phyloP scores from a whole-genome alignment of 2,888 invertebrate species.

The Drosophila peninsularis region DNA sequence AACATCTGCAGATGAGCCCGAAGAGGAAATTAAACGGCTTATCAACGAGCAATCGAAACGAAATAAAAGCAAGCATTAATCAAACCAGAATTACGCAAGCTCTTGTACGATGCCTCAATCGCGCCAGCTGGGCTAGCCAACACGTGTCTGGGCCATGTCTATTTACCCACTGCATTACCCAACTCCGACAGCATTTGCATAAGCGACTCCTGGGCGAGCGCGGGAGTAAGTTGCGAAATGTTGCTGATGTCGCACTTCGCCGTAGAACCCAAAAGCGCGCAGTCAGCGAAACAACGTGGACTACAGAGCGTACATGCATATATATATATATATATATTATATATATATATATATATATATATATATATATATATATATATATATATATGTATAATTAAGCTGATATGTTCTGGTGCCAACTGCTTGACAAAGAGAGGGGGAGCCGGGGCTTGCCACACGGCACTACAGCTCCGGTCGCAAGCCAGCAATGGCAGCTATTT shows the following conservation, averaged over 20 bases:
- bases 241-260: conserved; percentile 46
- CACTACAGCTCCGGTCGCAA: conserved; percentile 39
- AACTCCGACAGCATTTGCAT: conserved; percentile 41
- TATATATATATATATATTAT: conserved; percentile 9
- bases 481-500: conserved; percentile 32
- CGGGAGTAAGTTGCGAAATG: conserved; percentile 1
- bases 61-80: conserved; percentile 18
- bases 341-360: too few relatives aligned
- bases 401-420: conserved; percentile 21
- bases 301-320: conserved; percentile 1
- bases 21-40: conserved; percentile 14
- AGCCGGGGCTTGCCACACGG: conserved; percentile 54
- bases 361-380: conserved; percentile 7
- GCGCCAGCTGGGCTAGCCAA: conserved; percentile 13
- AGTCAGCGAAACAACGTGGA: conserved; percentile 49
- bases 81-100: conserved; percentile 3
- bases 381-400: too few relatives aligned
- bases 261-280: conserved; percentile 36
- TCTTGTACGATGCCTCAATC: background rate
- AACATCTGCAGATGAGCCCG: conserved; percentile 16
- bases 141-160: conserved; percentile 64
- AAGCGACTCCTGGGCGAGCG: conserved; percentile 19
- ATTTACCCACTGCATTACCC: conserved; percentile 1
- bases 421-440: background rate
- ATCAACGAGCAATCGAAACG: conserved; percentile 9